A percentile compares a stretch with the other conserved stretches of the same genome.
These are phyloP conservation scores for Theristicus caerulescens DNA, from an alignment of 2,113 vertebrate genomes.

Conservation along the genomic window DNA sequence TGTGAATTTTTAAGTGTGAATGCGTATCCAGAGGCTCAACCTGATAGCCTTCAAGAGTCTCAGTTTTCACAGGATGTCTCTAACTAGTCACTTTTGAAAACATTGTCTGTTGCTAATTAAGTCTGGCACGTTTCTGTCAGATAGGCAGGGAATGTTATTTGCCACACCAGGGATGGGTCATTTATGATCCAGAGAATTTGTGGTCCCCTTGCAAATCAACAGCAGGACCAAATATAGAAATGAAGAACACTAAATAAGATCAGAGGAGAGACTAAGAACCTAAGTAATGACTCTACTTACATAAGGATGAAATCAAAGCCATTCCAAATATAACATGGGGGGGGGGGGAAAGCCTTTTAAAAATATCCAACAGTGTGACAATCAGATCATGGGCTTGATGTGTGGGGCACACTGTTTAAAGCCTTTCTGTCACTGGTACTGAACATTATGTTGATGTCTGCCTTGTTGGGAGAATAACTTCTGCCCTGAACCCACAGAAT, in stretches of 20 bases:
- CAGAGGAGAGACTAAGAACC: not conserved
- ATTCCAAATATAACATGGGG: not conserved
- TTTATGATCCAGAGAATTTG: not conserved
- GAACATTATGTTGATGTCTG: not conserved
- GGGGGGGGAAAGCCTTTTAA: not conserved
- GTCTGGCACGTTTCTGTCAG: conserved; percentile 27
- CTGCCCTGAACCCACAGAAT: not conserved
- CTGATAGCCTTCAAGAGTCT: not conserved
- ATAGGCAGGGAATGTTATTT: conserved; percentile 4
- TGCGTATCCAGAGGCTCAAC: conserved; percentile 9
- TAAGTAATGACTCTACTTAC: not conserved
- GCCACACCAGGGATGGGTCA: not conserved
- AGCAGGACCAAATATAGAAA: not conserved
- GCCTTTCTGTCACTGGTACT: not conserved
- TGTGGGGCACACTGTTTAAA: not conserved
- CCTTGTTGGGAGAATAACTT: not conserved
- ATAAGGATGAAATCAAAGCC: not conserved
- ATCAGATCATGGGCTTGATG: not conserved
- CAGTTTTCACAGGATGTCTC: conserved; percentile 29
- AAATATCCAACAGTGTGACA: not conserved
- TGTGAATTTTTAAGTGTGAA: conserved; percentile 27
- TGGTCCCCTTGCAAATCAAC: not conserved
- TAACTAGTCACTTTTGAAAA: conserved; percentile 25
- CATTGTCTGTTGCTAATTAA: conserved; percentile 16
- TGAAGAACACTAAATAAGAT: not conserved